These are phyloP conservation scores for Agapornis canus DNA, from an alignment of 2,797 vertebrate genomes.

Conservation along the genomic window DNA sequence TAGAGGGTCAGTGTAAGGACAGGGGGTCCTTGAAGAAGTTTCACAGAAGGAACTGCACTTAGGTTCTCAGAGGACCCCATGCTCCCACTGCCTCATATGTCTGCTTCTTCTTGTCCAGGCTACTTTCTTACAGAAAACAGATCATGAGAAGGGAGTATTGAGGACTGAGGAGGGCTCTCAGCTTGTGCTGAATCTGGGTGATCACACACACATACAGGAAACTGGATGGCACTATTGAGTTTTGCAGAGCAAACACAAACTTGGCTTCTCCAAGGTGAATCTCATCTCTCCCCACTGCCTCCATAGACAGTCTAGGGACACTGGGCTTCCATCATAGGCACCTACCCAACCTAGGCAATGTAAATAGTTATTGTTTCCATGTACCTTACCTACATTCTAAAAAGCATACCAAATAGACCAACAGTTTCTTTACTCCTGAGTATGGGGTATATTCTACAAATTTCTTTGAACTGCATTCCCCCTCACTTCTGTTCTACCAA, in stretches of 20 bases:
- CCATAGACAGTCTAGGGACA: neutral
- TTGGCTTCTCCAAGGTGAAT: neutral
- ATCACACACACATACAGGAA: neutral
- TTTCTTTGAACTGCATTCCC: neutral
- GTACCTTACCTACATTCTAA: neutral
- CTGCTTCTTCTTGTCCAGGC: neutral
- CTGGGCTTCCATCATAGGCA: neutral
- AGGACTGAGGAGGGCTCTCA: neutral
- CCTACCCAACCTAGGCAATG: neutral
- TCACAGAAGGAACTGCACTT: neutral
- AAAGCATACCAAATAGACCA: neutral
- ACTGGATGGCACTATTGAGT: neutral
- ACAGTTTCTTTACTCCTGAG: neutral
- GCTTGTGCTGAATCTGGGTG: neutral
- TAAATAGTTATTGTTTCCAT: neutral
- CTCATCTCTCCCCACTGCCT: neutral
- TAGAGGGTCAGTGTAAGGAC: neutral
- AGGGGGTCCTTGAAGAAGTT: neutral
- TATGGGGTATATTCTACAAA: neutral
- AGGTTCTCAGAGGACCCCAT: rapidly evolving
- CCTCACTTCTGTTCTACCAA: neutral
- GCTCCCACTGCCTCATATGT: rapidly evolving
- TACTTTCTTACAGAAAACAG: neutral
- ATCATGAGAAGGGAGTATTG: neutral
- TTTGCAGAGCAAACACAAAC: neutral